phyloP scores from a whole-genome alignment of 2,797 vertebrate species.

The Paratrypauchen microcephalus region DNA sequence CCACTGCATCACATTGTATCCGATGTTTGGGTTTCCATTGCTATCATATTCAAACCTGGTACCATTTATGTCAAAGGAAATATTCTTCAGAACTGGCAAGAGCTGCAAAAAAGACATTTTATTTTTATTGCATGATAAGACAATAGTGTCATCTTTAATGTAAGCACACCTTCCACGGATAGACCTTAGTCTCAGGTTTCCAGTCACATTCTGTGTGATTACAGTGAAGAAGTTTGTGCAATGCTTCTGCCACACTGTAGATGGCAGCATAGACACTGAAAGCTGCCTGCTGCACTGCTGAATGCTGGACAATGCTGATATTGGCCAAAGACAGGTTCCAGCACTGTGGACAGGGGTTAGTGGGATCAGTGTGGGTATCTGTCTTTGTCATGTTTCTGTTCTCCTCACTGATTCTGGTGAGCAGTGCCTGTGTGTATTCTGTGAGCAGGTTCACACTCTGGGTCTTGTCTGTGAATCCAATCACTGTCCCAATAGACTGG shows the following conservation, averaged over 20 bases:
- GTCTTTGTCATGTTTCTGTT: background rate
- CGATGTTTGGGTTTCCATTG: constrained; percentile 74
- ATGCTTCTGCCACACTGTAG: constrained; percentile 82
- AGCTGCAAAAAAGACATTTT: constrained; percentile 73
- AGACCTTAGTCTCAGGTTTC: constrained; percentile 53
- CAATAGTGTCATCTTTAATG: background rate
- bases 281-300: constrained; percentile 44
- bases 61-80: constrained; percentile 65
- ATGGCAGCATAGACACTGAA: constrained; percentile 82
- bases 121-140: background rate
- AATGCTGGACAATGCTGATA: constrained; percentile 49
- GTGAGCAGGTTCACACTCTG: constrained; percentile 62
- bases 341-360: constrained; percentile 75
- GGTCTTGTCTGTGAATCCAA: constrained; percentile 77
- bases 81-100: constrained; percentile 73
- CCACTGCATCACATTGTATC: constrained; percentile 82
- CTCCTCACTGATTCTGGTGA: constrained; percentile 61
- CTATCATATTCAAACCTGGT: constrained; percentile 72
- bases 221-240: constrained; percentile 84
- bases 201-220: constrained; percentile 58
- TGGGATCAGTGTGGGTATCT: background rate
- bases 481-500: constrained; percentile 78
- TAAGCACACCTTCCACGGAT: constrained; percentile 83
- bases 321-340: constrained; percentile 64
- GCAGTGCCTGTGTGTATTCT: constrained; percentile 63